Base-by-base conservation (phyloP, 92 coral and sea anemone genomes). In the Anthopleura xanthogrammica region DNA sequence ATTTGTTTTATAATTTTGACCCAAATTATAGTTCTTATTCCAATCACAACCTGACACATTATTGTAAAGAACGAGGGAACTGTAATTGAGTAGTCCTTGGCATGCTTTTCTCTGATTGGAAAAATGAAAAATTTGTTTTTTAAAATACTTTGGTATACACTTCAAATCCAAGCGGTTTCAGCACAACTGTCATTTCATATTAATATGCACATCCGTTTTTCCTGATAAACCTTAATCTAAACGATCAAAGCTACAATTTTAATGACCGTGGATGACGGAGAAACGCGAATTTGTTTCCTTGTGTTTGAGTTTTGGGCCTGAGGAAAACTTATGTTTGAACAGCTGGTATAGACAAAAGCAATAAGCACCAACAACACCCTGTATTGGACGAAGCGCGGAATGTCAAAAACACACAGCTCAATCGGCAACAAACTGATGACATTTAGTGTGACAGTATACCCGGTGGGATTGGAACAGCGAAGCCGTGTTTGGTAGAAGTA, bases 191-290 rank as follows among this genome's bases (percentile, higher is more conserved):
- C 74, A 68, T 29, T 68, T 9, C 12, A 68, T 36, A 68, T 68
- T 68, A 68, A 10, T 68, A 68, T 68, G 10, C 74, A 64, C 72
- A 64, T 68, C 74, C 74, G 74, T 68, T 68, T n/a, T 68, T 5
- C 43, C 42, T n/a, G 74, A 68, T 68, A 29, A 68, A 29, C 13
- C 6, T 68, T 23, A 68, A 68, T 68, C 74, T 68, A 11, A 36
- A 68, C 74, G 74, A 68, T 68, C 19, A 13, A 68, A 23, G 14
- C 16, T 68, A 36, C 74, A 36, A 68, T 68, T 29, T 68, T 68
- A 68, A 68, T 68, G 43, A 68, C 13, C 74, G 41, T 13, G 36
- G 74, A 68, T 29, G 74, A 68, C 19, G 74, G 41, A 23, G 42
- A 23, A 68, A 23, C 74, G 74, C 12, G 42, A 68, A 68, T 4